Percentiles rank a stretch among this genome's conserved stretches.
These are phyloP conservation scores for Agrotis segetum DNA, from an alignment of 2,888 invertebrate species.

Conservation along the genomic window DNA sequence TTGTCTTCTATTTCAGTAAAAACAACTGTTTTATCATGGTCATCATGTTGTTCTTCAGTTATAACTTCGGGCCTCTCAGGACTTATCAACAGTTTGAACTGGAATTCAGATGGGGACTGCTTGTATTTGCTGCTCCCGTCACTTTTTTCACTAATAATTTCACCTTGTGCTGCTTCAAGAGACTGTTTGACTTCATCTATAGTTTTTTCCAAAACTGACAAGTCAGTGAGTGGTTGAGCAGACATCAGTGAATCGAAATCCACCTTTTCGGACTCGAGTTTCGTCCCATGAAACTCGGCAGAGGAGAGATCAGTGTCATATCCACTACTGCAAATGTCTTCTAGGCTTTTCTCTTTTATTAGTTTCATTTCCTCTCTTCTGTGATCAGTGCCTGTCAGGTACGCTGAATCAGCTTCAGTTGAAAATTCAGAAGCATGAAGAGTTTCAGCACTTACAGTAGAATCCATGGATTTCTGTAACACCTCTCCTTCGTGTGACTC, in stretches of 20 bases:
- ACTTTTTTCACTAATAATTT: slow-evolving; percentile 92
- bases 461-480: slow-evolving; percentile 89
- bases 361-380: slow-evolving; percentile 86
- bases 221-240: slow-evolving; percentile 88
- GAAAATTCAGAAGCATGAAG: slow-evolving; percentile 89
- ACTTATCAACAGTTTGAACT: slow-evolving; percentile 92
- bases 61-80: slow-evolving; percentile 91
- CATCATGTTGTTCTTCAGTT: slow-evolving; percentile 90
- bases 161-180: slow-evolving; percentile 93
- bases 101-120: slow-evolving; percentile 94
- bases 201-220: slow-evolving; percentile 92
- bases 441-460: slow-evolving; percentile 89
- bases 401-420: slow-evolving; percentile 89
- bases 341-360: slow-evolving; percentile 89
- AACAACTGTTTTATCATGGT: slow-evolving; percentile 77
- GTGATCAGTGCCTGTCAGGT: slow-evolving; percentile 86
- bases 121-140: slow-evolving; percentile 93
- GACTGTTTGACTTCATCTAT: slow-evolving; percentile 94
- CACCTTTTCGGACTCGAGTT: slow-evolving; percentile 89
- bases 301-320: slow-evolving; percentile 93
- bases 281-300: slow-evolving; percentile 91
- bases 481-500: slow-evolving; percentile 89
- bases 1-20: slow-evolving; percentile 74
- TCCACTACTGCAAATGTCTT: slow-evolving; percentile 93
- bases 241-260: slow-evolving; percentile 89